Percentiles rank a stretch among this genome's conserved stretches.
These are phyloP conservation scores for Isichthys henryi DNA, from an alignment of 2,113 vertebrate genomes.

Conservation along the genomic window DNA sequence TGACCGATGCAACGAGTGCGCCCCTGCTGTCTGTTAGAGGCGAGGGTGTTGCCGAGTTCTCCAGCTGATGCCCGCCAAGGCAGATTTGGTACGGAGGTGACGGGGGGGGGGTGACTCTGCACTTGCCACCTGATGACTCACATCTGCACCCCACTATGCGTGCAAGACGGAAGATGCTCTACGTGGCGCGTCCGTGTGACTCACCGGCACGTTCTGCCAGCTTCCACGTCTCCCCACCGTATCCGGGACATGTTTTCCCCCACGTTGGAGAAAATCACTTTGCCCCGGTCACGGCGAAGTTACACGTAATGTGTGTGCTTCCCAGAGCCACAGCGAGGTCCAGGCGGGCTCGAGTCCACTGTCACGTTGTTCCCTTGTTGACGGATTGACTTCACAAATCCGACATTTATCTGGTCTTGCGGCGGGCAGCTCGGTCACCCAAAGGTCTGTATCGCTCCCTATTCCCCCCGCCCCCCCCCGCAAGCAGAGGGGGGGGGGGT, in stretches of 20 bases:
- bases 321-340: not conserved
- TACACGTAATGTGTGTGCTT: not conserved
- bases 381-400: not conserved
- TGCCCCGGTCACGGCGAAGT: not conserved
- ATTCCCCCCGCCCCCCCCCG: too few relatives aligned
- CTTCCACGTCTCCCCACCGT: not conserved
- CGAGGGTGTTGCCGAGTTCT: not conserved
- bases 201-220: not conserved
- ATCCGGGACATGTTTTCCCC: not conserved
- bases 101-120: not conserved
- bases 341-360: not conserved
- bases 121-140: slow-evolving; percentile 24
- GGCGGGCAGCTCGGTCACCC: not conserved
- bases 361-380: not conserved
- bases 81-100: not conserved
- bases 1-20: not conserved
- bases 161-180: slow-evolving; percentile 20
- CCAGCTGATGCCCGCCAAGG: not conserved
- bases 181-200: slow-evolving; percentile 9
- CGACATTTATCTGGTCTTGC: not conserved
- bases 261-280: not conserved
- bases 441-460: not conserved
- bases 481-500: too few relatives aligned
- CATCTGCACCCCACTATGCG: slow-evolving; percentile 17
- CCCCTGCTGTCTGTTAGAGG: not conserved